Conservation (phyloP, 2,888 invertebrate species). For the Epirrita christyi region DNA sequence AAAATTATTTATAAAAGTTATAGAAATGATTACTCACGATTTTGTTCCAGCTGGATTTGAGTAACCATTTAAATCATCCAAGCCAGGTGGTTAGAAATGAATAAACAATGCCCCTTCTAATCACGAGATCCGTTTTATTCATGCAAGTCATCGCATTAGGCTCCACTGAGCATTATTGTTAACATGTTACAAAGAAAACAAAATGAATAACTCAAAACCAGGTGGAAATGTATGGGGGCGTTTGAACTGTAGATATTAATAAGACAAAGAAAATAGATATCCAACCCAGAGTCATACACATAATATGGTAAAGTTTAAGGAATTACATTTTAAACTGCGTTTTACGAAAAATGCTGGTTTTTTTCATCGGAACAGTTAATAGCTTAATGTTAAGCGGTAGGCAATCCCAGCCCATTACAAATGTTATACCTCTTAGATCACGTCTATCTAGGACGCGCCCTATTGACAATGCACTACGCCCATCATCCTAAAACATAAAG, state of each 20-base stretch:
- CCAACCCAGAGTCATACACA: too few relatives aligned
- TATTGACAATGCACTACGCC: too few relatives aligned
- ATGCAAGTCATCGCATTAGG: conserved; percentile 61
- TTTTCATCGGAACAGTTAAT: too few relatives aligned
- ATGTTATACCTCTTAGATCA: too few relatives aligned
- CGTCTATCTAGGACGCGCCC: too few relatives aligned
- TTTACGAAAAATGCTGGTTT: too few relatives aligned
- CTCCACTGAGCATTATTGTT: conserved; percentile 60
- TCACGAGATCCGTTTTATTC: conserved; percentile 61
- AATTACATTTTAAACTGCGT: too few relatives aligned
- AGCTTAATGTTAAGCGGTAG: too few relatives aligned
- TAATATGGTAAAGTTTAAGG: too few relatives aligned
- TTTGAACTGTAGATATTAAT: conserved; percentile 11
- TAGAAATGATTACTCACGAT: conserved; percentile 13
- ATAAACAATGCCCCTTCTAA: conserved; percentile 70
- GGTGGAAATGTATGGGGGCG: conserved; percentile 51
- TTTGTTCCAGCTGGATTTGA: conserved; percentile 17
- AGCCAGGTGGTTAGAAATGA: conserved; percentile 46
- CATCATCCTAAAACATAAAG: too few relatives aligned
- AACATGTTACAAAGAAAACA: conserved; percentile 55
- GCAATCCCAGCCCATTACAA: too few relatives aligned
- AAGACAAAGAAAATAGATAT: background rate
- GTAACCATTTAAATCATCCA: conserved; percentile 20
- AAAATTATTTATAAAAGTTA: background rate
- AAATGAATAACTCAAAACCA: conserved; percentile 54